A percentile compares a stretch with the other conserved stretches of the same genome.
phyloP scores from a whole-genome alignment of 2,113 vertebrate species.

The Notechis scutatus region DNA sequence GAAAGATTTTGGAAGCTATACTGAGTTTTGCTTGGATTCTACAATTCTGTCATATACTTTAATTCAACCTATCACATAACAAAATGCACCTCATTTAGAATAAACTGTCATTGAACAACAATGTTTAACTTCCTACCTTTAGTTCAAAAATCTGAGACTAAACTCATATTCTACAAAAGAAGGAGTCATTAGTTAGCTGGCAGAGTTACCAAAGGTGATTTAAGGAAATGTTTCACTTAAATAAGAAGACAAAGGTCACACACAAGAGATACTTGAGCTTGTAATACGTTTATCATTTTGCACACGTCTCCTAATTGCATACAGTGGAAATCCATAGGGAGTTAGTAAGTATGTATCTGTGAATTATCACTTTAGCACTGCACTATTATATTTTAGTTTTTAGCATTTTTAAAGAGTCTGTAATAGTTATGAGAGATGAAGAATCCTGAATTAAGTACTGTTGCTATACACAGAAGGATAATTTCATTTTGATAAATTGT shows the following conservation, averaged over 20 bases:
- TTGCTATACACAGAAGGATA: conserved; percentile 98
- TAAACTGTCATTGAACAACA: conserved; percentile 24
- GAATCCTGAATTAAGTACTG: conserved; percentile 92
- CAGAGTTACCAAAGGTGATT: conserved; percentile 58
- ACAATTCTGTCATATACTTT: not conserved
- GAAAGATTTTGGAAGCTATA: rapidly evolving
- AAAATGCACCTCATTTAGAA: conserved; percentile 5
- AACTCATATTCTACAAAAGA: conserved; percentile 7
- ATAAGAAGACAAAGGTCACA: conserved; percentile 74
- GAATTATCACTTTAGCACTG: conserved; percentile 88
- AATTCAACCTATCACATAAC: conserved; percentile 20
- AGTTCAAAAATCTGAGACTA: conserved; percentile 19
- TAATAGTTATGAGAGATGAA: conserved; percentile 96
- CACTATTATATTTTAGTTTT: conserved; percentile 91
- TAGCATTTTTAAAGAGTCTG: conserved; percentile 95
- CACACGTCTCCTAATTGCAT: conserved; percentile 58
- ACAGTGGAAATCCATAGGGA: conserved; percentile 72
- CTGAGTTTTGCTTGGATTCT: not conserved
- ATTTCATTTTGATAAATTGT: conserved; percentile 99
- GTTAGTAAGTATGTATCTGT: conserved; percentile 79
- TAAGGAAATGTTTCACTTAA: conserved; percentile 68
- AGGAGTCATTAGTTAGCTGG: conserved; percentile 33
- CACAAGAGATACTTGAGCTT: conserved; percentile 51
- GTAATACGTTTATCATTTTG: conserved; percentile 59
- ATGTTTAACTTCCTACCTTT: not conserved